These are phyloP conservation scores for Phainopepla nitens DNA, from an alignment of 2,113 vertebrate species.

Conservation along the genomic window DNA sequence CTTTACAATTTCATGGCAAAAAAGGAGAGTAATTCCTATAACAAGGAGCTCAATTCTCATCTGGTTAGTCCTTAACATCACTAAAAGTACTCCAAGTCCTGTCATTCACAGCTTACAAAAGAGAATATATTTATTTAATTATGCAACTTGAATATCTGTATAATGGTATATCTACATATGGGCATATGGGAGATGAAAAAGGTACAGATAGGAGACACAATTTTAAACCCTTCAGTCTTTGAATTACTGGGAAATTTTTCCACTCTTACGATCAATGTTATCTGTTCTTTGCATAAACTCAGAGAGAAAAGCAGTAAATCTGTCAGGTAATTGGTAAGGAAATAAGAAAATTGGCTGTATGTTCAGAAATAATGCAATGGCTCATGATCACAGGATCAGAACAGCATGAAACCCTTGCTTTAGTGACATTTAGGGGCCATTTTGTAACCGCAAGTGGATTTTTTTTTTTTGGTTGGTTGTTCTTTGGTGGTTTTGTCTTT, in stretches of 20 bases:
- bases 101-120: background rate
- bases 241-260: background rate
- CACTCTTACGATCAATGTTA: background rate
- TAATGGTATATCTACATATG: background rate
- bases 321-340: background rate
- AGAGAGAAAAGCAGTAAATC: background rate
- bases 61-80: background rate
- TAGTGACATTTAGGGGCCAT: background rate
- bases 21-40: background rate
- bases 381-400: background rate
- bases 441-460: background rate
- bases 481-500: background rate
- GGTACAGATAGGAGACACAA: background rate
- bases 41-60: background rate
- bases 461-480: fast-evolving
- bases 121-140: background rate
- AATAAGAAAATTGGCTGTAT: background rate
- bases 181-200: background rate
- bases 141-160: background rate
- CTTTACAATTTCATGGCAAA: background rate
- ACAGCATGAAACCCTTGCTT: background rate
- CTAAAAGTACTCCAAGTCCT: background rate
- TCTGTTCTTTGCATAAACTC: background rate
- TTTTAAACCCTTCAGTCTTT: background rate
- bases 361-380: background rate